Evolutionary conservation across 2,113 vertebrate genomes (phyloP).

Genomic region (Micromys minutus): DNA sequence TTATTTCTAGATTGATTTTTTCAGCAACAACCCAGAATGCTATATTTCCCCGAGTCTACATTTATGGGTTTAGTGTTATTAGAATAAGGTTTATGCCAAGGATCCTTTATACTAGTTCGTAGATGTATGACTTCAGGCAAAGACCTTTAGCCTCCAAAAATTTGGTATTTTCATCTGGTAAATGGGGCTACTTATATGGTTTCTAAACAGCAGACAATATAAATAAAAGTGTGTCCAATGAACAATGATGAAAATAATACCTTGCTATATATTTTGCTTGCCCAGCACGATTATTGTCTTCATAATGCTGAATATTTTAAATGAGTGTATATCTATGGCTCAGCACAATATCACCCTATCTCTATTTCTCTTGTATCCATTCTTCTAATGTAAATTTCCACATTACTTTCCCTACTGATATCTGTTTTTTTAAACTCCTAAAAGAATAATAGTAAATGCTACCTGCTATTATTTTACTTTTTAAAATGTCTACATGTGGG

Average conservation of each 20-base stretch:
- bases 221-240: neutral
- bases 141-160: neutral
- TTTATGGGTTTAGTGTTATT: neutral
- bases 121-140: neutral
- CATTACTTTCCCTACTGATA: neutral
- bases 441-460: neutral
- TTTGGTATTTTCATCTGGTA: neutral
- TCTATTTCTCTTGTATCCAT: neutral
- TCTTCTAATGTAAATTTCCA: neutral
- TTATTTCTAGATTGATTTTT: neutral
- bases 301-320: neutral
- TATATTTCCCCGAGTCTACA: neutral
- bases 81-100: neutral
- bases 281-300: neutral
- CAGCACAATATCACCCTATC: too few relatives aligned
- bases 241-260: neutral
- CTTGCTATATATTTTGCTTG: neutral
- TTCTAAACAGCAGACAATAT: too few relatives aligned
- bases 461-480: neutral
- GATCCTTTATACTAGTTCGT: neutral
- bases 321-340: neutral
- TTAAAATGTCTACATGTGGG: neutral
- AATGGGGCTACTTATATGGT: neutral
- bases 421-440: neutral
- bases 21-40: neutral